These are phyloP conservation scores for Gobio occitaniae DNA, from an alignment of 2,797 vertebrate genomes.

Conservation along the genomic window DNA sequence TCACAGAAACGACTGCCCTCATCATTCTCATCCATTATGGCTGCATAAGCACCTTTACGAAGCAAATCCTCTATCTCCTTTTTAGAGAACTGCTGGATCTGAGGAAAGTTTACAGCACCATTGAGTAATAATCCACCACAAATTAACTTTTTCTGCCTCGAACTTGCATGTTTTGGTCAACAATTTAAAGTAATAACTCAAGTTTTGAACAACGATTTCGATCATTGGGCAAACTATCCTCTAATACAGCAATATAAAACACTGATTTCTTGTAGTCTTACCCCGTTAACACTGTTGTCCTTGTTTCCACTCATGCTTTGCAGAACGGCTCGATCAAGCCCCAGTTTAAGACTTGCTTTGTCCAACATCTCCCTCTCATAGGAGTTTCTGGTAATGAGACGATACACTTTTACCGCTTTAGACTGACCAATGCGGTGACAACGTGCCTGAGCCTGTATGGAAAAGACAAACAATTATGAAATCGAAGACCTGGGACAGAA, in stretches of 20 bases:
- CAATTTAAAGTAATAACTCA: neutral
- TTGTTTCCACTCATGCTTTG: conserved; percentile 96
- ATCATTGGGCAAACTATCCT: neutral
- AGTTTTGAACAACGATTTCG: neutral
- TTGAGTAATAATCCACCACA: neutral
- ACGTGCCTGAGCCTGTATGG: conserved; percentile 88
- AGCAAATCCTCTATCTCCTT: conserved; percentile 97
- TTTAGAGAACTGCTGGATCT: conserved; percentile 96
- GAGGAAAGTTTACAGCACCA: conserved; percentile 22
- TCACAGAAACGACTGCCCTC: conserved; percentile 97
- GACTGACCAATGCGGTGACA: conserved; percentile 97
- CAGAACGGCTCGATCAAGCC: conserved; percentile 92
- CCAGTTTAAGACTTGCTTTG: conserved; percentile 94
- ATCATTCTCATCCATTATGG: conserved; percentile 97
- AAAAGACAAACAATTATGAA: neutral
- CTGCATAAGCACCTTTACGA: conserved; percentile 94
- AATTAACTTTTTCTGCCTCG: neutral
- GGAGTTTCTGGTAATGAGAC: conserved; percentile 95
- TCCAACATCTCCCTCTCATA: conserved; percentile 98
- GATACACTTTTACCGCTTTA: conserved; percentile 96
- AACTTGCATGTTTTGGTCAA: neutral
- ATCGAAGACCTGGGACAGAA: neutral
- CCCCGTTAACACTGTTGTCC: conserved; percentile 87
- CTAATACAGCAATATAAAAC: neutral
- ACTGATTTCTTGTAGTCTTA: conserved; percentile 58